These are phyloP conservation scores for Scaptomyza parva DNA, from an alignment of 2,888 invertebrate species.

Conservation along the genomic window DNA sequence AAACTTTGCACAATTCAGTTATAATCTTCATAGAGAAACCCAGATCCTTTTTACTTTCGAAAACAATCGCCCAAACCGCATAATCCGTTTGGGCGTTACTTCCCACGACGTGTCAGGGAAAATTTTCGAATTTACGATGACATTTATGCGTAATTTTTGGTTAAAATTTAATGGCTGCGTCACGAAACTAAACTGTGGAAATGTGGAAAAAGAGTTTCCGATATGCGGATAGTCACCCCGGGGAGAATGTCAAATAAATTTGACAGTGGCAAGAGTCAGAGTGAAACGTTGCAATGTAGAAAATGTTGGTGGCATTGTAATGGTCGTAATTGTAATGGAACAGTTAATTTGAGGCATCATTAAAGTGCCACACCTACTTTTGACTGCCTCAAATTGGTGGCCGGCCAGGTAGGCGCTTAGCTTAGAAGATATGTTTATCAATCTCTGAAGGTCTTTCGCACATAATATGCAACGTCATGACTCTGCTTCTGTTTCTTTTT, in stretches of 20 bases:
- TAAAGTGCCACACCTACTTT: slow-evolving; percentile 76
- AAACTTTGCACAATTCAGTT: not conserved
- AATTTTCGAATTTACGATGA: slow-evolving; percentile 79
- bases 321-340: slow-evolving; percentile 59
- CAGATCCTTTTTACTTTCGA: not conserved
- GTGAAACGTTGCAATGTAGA: slow-evolving; percentile 50
- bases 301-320: slow-evolving; percentile 20
- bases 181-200: not conserved
- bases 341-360: slow-evolving; percentile 77
- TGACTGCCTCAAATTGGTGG: slow-evolving; percentile 5
- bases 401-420: slow-evolving; percentile 32
- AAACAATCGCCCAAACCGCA: slow-evolving; percentile 7
- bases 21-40: not conserved
- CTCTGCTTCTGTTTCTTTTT: slow-evolving; percentile 46
- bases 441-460: slow-evolving; percentile 19
- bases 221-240: slow-evolving; percentile 34
- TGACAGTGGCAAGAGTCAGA: slow-evolving; percentile 43
- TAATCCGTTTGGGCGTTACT: slow-evolving; percentile 48
- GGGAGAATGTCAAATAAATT: slow-evolving; percentile 75
- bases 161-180: slow-evolving; percentile 51
- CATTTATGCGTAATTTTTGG: slow-evolving; percentile 74
- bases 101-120: slow-evolving; percentile 39
- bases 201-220: slow-evolving; percentile 42
- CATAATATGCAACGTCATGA: slow-evolving; percentile 68
- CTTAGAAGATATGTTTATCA: slow-evolving; percentile 35